These are phyloP conservation scores for Lampropteryx suffumata DNA, from an alignment of 2,888 invertebrate genomes.

Conservation along the genomic window DNA sequence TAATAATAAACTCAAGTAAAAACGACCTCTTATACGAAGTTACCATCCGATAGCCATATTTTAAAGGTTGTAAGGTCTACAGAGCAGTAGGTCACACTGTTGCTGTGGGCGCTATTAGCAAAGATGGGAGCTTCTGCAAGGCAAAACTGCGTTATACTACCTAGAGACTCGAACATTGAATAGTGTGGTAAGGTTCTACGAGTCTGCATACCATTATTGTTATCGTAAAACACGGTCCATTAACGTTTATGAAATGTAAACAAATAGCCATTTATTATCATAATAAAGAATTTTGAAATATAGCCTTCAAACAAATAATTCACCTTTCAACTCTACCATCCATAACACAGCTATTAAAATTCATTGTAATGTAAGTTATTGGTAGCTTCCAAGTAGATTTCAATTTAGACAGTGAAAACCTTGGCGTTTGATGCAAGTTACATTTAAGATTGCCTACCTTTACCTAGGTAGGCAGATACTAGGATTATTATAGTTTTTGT, in stretches of 20 bases:
- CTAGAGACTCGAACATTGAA: background rate
- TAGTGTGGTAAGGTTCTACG: conserved; percentile 3
- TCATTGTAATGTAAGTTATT: conserved; percentile 31
- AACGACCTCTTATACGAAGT: too few relatives aligned
- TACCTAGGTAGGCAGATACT: background rate
- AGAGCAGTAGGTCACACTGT: too few relatives aligned
- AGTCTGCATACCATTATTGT: conserved; percentile 10
- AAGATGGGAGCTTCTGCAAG: too few relatives aligned
- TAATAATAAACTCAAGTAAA: too few relatives aligned
- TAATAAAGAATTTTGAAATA: conserved; percentile 32
- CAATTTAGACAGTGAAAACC: conserved; percentile 33
- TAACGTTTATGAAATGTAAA: conserved; percentile 22
- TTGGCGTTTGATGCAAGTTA: conserved; percentile 27
- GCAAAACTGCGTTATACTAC: too few relatives aligned
- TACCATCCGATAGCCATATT: too few relatives aligned
- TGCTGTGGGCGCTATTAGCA: too few relatives aligned
- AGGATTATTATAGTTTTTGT: background rate
- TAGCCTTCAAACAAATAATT: conserved; percentile 36
- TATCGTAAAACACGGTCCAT: conserved; percentile 16
- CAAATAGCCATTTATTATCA: conserved; percentile 16
- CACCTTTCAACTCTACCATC: conserved; percentile 31
- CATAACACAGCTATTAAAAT: conserved; percentile 25
- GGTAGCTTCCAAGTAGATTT: conserved; percentile 28
- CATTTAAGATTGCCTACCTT: conserved; percentile 3
- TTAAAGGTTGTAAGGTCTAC: too few relatives aligned